Evolutionary conservation across 2,113 vertebrate species (phyloP).

Genomic region (Lota lota): DNA sequence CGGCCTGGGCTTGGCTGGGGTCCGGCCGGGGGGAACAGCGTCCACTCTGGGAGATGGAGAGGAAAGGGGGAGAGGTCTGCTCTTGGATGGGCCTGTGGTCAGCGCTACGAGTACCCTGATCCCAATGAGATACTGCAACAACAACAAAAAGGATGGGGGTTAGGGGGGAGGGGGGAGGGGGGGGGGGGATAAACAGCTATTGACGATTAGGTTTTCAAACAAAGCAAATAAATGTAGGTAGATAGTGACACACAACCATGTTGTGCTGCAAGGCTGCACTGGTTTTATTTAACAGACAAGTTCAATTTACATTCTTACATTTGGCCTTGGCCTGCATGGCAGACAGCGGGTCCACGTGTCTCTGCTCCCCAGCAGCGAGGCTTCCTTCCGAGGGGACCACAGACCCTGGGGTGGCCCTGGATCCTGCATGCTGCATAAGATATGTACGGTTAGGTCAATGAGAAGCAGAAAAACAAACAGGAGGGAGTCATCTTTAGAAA

Average conservation of each 20-base stretch:
- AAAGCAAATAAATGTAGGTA: neutral
- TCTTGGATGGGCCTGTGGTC: conserved; percentile 44
- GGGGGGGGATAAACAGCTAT: no score
- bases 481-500: no score
- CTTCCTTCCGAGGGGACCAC: conserved; percentile 23
- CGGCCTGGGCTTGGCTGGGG: conserved; percentile 40
- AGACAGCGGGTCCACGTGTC: conserved; percentile 28
- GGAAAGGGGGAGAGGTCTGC: conserved; percentile 44
- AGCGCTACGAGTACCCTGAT: conserved; percentile 27
- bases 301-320: conserved; percentile 34
- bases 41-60: conserved; percentile 55
- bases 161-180: no score
- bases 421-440: conserved; percentile 33
- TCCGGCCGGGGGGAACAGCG: conserved; percentile 53
- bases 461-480: neutral
- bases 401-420: conserved; percentile 11
- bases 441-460: neutral
- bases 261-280: neutral
- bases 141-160: neutral
- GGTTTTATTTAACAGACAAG: neutral
- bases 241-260: neutral
- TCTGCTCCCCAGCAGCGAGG: conserved; percentile 32
- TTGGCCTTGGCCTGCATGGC: conserved; percentile 48
- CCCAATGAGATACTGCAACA: conserved; percentile 53
- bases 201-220: no score